A percentile compares a stretch with the other conserved stretches of the same genome.
Conservation (phyloP, 2,888 invertebrate species). For the Prionchulus punctatus region DNA sequence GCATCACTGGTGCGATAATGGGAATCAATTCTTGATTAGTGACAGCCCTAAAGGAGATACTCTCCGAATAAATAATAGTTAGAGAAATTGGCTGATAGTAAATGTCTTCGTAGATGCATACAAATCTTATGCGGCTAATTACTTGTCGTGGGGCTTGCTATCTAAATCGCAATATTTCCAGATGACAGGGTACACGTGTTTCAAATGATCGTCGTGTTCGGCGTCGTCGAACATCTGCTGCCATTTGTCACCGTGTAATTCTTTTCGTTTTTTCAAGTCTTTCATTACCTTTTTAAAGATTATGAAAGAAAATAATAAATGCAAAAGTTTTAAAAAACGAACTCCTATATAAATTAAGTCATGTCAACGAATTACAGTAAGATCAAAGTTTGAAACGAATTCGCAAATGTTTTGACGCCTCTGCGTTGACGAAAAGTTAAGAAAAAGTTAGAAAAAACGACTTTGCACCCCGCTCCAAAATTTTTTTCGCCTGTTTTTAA, state of each 20-base stretch:
- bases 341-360: not conserved
- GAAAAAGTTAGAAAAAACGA: too few relatives aligned
- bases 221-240: constrained; percentile 72
- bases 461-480: too few relatives aligned
- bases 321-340: not conserved
- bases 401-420: too few relatives aligned
- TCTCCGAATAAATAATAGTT: too few relatives aligned
- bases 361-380: not conserved
- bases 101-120: not conserved
- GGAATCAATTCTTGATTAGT: constrained; percentile 89
- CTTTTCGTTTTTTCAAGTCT: constrained; percentile 31
- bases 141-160: constrained; percentile 71
- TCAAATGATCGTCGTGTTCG: constrained; percentile 41
- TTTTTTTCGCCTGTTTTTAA: too few relatives aligned
- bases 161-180: constrained; percentile 95
- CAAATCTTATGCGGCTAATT: constrained; percentile 14
- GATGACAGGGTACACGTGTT: constrained; percentile 60
- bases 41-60: constrained; percentile 46
- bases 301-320: constrained; percentile 4
- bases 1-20: constrained; percentile 78
- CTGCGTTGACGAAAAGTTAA: not conserved
- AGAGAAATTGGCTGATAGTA: not conserved
- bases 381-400: not conserved
- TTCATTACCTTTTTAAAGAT: constrained; percentile 21
- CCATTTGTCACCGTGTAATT: constrained; percentile 48